Evolutionary conservation across 2,888 invertebrate genomes (phyloP).

Genomic region (Aphrophora alni): DNA sequence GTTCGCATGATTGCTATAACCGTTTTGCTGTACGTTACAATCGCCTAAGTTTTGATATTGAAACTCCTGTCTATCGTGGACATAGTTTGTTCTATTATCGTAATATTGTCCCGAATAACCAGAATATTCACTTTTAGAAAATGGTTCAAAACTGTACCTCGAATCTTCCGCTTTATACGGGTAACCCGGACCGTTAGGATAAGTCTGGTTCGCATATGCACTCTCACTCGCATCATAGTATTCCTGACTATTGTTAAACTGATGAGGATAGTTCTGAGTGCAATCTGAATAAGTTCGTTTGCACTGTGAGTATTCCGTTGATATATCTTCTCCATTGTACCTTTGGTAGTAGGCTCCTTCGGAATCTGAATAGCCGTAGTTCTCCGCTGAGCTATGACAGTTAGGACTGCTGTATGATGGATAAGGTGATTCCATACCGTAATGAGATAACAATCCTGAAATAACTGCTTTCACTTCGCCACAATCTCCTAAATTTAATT

Average conservation of each 20-base stretch:
- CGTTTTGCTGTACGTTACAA: constrained; percentile 14
- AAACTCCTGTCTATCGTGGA: background rate
- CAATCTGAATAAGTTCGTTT: background rate
- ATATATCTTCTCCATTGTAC: background rate
- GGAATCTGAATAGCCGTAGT: background rate
- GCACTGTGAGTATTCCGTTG: background rate
- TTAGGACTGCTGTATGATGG: constrained; percentile 25
- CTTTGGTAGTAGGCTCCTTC: background rate
- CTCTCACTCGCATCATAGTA: background rate
- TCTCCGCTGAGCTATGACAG: background rate
- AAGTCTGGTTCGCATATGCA: background rate
- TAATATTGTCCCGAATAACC: background rate
- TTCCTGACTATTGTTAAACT: background rate
- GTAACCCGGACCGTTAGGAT: background rate
- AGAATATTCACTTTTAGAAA: background rate
- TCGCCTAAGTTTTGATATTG: background rate
- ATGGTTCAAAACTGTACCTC: constrained; percentile 5
- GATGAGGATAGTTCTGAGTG: background rate
- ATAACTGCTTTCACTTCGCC: constrained; percentile 53
- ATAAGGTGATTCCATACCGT: constrained; percentile 48
- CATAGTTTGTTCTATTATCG: background rate
- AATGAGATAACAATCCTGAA: constrained; percentile 52
- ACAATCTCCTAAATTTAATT: constrained; percentile 51
- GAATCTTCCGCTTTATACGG: background rate
- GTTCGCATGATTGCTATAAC: constrained; percentile 22